Evolutionary conservation across 1,140 invertebrate species (phyloP), one percentile per base, ranked within the genome.

Genomic region (Marisa cornuarietis): DNA sequence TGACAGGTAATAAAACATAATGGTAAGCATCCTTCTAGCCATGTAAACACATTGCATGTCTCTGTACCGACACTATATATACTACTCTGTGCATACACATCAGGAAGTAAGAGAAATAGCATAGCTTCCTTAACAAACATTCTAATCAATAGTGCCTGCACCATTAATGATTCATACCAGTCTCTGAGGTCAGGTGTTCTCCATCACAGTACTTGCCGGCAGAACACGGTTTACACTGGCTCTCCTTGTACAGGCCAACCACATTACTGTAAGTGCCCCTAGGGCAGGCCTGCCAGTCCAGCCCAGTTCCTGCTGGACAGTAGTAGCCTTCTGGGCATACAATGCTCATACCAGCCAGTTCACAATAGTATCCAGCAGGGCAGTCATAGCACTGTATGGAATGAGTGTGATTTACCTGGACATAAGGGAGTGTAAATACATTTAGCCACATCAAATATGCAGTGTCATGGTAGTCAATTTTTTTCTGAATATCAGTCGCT

Each of bases 381-480:
- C 89, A 90, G 16, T 78, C 77, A 62, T 87, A 85, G 73, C 89
- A 90, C 54, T 78, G 14, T 18, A 82, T 75, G 22, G 89, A 88
- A 81, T 89, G 88, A 77, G 88, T 89, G 78, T 90, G 87, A 79
- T 89, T 88, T n/a, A 88, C 86, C 88, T 89, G 78, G 10, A 58
- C 54, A 58, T 1, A 18, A 58, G 54, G 8, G 54, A 11, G 16
- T 8, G 16, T 14, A 3, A 14, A 18, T 6, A 6, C 8, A 8
- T 58, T 14, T 18, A 58, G 2, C 54, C 16, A 58, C 54, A 11
- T 58, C 16, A 14, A 58, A 58, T 58, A 18, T 14, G 16, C 54
- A 58, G 54, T 58, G 2, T 0, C 11, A 58, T 58, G 9, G 31
- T 58, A 58, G 54, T 1, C 54, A 18, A 58, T 14, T 14, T 58